phyloP scores from a whole-genome alignment of 2,888 invertebrate genomes.

The Thera britannica region DNA sequence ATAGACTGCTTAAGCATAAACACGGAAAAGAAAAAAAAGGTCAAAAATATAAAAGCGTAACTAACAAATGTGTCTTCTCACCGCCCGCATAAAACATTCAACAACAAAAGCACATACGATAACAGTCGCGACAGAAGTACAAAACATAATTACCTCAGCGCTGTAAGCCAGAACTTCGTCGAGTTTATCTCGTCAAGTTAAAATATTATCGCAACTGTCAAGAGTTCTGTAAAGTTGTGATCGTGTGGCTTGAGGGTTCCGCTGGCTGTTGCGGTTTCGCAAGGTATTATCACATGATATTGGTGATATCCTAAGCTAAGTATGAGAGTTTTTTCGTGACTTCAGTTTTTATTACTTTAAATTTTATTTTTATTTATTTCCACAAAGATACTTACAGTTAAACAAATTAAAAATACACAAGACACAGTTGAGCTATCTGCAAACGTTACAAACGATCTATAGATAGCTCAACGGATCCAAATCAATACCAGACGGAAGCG shows the following conservation, averaged over 20 bases:
- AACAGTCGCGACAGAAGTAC: constrained; percentile 19
- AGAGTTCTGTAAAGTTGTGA: constrained; percentile 37
- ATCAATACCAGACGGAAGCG: too few relatives aligned
- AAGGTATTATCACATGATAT: background rate
- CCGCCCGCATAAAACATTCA: constrained; percentile 29
- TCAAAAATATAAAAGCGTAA: background rate
- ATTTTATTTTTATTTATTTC: too few relatives aligned
- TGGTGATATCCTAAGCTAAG: background rate
- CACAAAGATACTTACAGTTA: too few relatives aligned
- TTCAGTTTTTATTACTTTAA: too few relatives aligned
- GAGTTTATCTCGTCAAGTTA: constrained; percentile 47
- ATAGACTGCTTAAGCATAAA: too few relatives aligned
- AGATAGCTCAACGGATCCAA: too few relatives aligned
- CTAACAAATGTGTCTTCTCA: constrained; percentile 4
- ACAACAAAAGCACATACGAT: constrained; percentile 24
- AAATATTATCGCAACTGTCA: constrained; percentile 46
- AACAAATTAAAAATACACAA: too few relatives aligned
- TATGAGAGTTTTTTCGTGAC: too few relatives aligned
- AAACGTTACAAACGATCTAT: too few relatives aligned
- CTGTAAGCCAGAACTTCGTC: constrained; percentile 33
- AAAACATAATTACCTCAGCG: constrained; percentile 21
- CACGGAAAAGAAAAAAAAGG: too few relatives aligned
- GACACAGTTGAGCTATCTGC: too few relatives aligned
- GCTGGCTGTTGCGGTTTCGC: background rate
- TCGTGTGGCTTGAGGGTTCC: constrained; percentile 12